Evolutionary conservation across 2,888 invertebrate species (phyloP), one percentile per base, ranked within the genome.

Genomic region (Perithous albicinctus): DNA sequence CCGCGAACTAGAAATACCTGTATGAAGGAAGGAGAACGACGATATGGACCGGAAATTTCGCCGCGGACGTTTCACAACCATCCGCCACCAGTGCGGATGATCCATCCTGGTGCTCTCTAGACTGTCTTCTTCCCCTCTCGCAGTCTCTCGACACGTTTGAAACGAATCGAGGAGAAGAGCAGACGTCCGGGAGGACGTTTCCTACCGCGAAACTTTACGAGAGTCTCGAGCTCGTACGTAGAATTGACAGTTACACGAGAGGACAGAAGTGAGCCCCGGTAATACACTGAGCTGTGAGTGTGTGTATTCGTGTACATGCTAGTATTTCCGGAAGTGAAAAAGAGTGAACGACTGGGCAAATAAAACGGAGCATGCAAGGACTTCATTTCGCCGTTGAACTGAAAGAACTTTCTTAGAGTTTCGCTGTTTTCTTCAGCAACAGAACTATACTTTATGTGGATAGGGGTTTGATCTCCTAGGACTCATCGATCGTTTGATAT

Each of bases 41-140:
- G 54, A 43, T 54, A 61, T 64, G 59, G 51, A 67, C 61, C 76
- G 80, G 72, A 77, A 80, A 80, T 77, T 80, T 73, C 72, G 61
- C 72, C 35, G 41, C 48, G 67, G 54, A 67, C 61, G 59, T 77
- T 80, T 67, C 72, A 51, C 26, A 69, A 70, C 64, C 56, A 67
- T 74, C 43, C 66, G 54, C 74, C 66, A 43, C 74, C 70, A 20
- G 48, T n/a, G 15, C 43, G 51, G 63, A 63, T 51, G 51, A 63
- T 74, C 51, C 63, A 29, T 48, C 46, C 59, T 48, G 26, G 43
- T 56, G 64, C 18, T 20, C 2, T 15, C 35, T 18, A 10, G 2
- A 29, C 46, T 61, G 12, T 67, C 35, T 51, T 23, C 3, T 23
- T n/a, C n/a, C n/a, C n/a, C n/a, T 12, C 51, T 12, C 23, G 10